Evolutionary conservation across 1,140 invertebrate genomes (phyloP).

Genomic region (Drosophila jambulina): DNA sequence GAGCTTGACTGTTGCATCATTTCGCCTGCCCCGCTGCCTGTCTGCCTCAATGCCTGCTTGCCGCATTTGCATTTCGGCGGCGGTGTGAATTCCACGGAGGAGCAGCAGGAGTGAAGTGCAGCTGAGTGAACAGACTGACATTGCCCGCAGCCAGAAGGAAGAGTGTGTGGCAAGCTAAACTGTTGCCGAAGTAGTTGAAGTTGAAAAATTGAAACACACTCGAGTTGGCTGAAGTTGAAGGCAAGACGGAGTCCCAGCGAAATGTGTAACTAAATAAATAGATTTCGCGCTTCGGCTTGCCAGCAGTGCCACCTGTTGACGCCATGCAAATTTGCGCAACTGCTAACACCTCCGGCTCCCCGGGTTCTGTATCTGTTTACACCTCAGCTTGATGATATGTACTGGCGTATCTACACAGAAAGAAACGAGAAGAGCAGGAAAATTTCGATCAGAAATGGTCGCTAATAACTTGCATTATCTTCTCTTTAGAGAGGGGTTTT

Average conservation of each 20-base stretch:
- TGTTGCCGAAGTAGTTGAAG: slow-evolving; percentile 60
- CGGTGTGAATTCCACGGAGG: slow-evolving; percentile 29
- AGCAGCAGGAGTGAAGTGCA: slow-evolving; percentile 21
- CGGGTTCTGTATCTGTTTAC: slow-evolving; percentile 55
- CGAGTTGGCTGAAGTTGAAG: slow-evolving; percentile 54
- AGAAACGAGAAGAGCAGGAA: background rate
- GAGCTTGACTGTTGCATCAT: slow-evolving; percentile 70
- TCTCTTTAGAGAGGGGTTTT: background rate
- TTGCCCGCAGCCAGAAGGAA: slow-evolving; percentile 39
- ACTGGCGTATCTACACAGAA: background rate
- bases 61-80: slow-evolving; percentile 39
- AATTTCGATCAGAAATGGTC: background rate
- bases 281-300: slow-evolving; percentile 58
- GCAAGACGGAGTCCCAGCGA: slow-evolving; percentile 39
- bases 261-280: slow-evolving; percentile 77
- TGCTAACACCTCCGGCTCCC: slow-evolving; percentile 39
- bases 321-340: slow-evolving; percentile 78
- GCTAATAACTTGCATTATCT: background rate
- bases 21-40: slow-evolving; percentile 14
- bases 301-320: slow-evolving; percentile 72
- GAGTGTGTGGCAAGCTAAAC: slow-evolving; percentile 46
- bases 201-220: slow-evolving; percentile 61
- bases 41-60: background rate
- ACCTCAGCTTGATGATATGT: slow-evolving; percentile 30
- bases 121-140: slow-evolving; percentile 47